Percentiles rank a stretch among this genome's conserved stretches.
phyloP scores from a whole-genome alignment of 2,888 invertebrate species.

The Uropetala carovei region DNA sequence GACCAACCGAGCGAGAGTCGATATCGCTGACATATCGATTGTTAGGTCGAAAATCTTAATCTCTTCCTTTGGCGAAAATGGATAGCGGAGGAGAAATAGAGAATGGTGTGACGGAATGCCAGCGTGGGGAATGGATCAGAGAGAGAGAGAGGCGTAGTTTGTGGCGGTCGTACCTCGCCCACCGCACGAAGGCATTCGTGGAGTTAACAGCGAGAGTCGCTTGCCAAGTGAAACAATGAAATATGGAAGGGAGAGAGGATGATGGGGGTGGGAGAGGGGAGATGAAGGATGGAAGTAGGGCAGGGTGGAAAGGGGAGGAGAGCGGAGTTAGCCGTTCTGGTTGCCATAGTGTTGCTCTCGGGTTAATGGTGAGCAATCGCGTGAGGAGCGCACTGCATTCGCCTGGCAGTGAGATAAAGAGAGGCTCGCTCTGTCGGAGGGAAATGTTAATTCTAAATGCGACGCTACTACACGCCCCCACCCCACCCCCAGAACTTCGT shows the following conservation, averaged over 20 bases:
- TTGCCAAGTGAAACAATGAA: constrained; percentile 46
- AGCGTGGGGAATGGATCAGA: background rate
- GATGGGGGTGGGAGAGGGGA: background rate
- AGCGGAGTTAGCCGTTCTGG: constrained; percentile 23
- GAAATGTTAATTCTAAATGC: background rate
- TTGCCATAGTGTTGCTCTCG: background rate
- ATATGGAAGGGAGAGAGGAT: constrained; percentile 28
- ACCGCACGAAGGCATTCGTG: background rate
- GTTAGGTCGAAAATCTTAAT: too few species aligned
- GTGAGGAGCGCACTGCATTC: background rate
- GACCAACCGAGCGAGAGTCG: too few species aligned
- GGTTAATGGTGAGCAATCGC: constrained; percentile 29
- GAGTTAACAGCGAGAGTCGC: background rate
- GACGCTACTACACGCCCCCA: background rate
- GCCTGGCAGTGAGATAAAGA: constrained; percentile 10
- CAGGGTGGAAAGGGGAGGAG: background rate
- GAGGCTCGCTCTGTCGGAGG: background rate
- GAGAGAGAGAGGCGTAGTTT: background rate
- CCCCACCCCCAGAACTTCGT: background rate
- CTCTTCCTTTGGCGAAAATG: too few species aligned
- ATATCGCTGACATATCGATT: too few species aligned
- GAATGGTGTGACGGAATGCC: too few species aligned
- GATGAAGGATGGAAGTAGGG: background rate
- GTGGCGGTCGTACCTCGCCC: background rate
- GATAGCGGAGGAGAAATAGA: too few species aligned